A percentile compares a stretch with the other conserved stretches of the same genome.
phyloP scores from a whole-genome alignment of 2,113 vertebrate genomes.

The Boulengeromyrus knoepffleri region DNA sequence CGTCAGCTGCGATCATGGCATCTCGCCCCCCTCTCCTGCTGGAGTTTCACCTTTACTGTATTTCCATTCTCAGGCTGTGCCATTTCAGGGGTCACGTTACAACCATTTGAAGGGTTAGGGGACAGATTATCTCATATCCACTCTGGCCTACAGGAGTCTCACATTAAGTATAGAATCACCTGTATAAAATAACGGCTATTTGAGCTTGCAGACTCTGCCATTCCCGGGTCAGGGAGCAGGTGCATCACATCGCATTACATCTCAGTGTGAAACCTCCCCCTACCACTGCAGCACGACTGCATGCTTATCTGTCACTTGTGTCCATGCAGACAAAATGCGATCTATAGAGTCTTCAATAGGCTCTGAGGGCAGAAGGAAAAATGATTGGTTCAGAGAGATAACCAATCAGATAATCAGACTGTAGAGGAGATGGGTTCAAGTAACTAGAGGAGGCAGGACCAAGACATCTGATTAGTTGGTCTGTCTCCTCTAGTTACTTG shows the following conservation, averaged over 20 bases:
- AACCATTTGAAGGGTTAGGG: background rate
- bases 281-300: background rate
- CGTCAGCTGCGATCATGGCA: background rate
- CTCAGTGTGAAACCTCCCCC: background rate
- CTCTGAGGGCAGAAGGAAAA: background rate
- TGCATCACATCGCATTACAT: background rate
- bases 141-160: background rate
- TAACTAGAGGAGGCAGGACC: no score
- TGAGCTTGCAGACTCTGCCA: background rate
- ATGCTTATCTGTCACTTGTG: background rate
- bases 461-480: no score
- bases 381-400: no score
- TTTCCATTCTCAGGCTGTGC: background rate
- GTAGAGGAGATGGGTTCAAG: no score
- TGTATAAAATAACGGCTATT: background rate
- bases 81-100: background rate
- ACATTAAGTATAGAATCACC: background rate
- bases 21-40: background rate
- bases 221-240: conserved; percentile 5
- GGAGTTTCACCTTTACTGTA: background rate
- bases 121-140: background rate
- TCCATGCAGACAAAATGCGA: background rate
- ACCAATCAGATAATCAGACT: no score
- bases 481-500: no score
- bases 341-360: background rate